phyloP scores from a whole-genome alignment of 2,888 invertebrate genomes.

The Pecten maximus region DNA sequence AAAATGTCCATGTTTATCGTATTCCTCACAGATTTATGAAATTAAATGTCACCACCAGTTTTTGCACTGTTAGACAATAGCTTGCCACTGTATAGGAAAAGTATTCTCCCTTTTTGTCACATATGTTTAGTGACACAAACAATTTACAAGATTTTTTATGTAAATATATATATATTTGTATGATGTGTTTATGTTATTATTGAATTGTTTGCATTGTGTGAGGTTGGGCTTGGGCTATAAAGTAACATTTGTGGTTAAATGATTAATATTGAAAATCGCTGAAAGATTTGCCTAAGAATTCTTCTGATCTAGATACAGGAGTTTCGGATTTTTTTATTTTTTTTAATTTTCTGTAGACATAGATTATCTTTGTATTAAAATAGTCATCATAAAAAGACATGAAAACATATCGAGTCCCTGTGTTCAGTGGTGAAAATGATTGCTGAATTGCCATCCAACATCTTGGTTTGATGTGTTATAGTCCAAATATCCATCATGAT shows the following conservation, averaged over 20 bases:
- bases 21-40: background rate
- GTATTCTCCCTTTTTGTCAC: background rate
- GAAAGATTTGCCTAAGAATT: no score
- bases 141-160: background rate
- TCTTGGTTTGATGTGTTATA: no score
- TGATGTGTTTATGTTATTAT: background rate
- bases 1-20: background rate
- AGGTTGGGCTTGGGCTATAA: background rate
- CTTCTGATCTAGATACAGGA: no score
- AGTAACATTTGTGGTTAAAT: background rate
- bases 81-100: background rate
- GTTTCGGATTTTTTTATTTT: no score
- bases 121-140: background rate
- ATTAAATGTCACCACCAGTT: background rate
- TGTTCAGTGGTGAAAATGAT: no score
- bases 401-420: no score
- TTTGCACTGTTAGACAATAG: conserved; percentile 1
- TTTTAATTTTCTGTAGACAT: no score
- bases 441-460: no score
- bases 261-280: no score
- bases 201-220: background rate
- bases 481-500: no score
- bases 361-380: no score
- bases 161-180: background rate
- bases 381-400: no score